Evolutionary conservation across 2,888 invertebrate species (phyloP).

Genomic region (Onthophagus sagittarius): DNA sequence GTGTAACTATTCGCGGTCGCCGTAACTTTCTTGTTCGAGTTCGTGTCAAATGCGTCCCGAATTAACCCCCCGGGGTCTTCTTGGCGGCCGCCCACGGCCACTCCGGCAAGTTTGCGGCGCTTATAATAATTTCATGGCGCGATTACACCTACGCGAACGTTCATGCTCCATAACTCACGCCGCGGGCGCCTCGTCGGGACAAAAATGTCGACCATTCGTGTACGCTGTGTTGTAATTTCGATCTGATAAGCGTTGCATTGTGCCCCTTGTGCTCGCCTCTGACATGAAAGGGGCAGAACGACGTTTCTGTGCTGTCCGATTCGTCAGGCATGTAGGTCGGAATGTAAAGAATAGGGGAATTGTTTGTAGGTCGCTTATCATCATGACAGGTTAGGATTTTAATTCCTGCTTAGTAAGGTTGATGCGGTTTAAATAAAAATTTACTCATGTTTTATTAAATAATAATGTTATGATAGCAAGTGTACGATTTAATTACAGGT

Average conservation of each 20-base stretch:
- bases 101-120: constrained; percentile 11
- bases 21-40: background rate
- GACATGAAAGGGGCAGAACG: background rate
- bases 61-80: background rate
- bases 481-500: background rate
- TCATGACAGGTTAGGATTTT: too few species aligned
- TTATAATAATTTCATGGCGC: constrained; percentile 11
- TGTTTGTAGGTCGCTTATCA: background rate
- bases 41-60: background rate
- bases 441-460: too few species aligned
- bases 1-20: background rate
- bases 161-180: background rate
- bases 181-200: background rate
- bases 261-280: background rate
- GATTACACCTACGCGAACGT: background rate
- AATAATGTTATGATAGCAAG: too few species aligned
- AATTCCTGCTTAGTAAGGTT: too few species aligned
- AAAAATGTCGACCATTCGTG: background rate
- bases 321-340: background rate
- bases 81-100: background rate
- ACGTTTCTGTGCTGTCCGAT: background rate
- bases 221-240: background rate
- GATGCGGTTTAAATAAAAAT: too few species aligned
- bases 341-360: background rate
- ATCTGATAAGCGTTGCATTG: background rate